Evolutionary conservation across 2,113 vertebrate species (phyloP).

Genomic region (Poeciliopsis turrubarensis): DNA sequence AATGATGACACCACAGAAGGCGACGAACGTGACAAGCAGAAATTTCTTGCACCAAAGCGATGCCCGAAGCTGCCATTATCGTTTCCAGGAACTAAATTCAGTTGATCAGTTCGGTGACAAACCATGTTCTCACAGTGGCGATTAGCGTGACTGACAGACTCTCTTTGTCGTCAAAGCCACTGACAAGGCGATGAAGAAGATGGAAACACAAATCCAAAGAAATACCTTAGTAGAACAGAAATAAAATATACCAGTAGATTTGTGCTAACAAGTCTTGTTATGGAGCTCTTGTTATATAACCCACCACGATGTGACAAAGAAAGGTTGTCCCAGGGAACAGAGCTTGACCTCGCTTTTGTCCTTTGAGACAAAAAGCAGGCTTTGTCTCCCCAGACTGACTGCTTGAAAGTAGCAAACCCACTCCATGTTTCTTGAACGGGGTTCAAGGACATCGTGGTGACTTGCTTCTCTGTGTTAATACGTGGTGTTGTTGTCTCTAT

Average conservation of each 20-base stretch:
- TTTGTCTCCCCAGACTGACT: constrained; percentile 55
- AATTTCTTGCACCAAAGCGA: not conserved
- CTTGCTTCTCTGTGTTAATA: constrained; percentile 42
- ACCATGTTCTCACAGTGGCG: not conserved
- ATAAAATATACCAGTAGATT: constrained; percentile 8
- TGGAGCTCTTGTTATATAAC: constrained; percentile 57
- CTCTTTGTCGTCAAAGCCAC: not conserved
- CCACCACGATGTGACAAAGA: constrained; percentile 51
- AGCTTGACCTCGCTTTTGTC: constrained; percentile 50
- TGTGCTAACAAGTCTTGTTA: constrained; percentile 13
- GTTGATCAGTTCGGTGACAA: not conserved
- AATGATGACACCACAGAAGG: too few species aligned
- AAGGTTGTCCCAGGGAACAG: constrained; percentile 51
- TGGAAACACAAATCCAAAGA: constrained; percentile 8
- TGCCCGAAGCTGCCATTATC: not conserved
- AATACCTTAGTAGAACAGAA: not conserved
- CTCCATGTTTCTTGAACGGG: constrained; percentile 59
- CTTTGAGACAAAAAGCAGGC: constrained; percentile 37
- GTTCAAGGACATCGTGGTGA: constrained; percentile 54
- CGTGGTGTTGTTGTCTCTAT: constrained; percentile 27
- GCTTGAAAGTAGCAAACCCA: constrained; percentile 66
- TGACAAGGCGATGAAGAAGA: not conserved
- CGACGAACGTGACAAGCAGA: not conserved
- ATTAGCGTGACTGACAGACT: not conserved
- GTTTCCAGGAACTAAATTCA: too few species aligned